A percentile compares a stretch with the other conserved stretches of the same genome.
Evolutionary conservation across 2,113 vertebrate genomes (phyloP).

Genomic region (Melanostigma gelatinosum): DNA sequence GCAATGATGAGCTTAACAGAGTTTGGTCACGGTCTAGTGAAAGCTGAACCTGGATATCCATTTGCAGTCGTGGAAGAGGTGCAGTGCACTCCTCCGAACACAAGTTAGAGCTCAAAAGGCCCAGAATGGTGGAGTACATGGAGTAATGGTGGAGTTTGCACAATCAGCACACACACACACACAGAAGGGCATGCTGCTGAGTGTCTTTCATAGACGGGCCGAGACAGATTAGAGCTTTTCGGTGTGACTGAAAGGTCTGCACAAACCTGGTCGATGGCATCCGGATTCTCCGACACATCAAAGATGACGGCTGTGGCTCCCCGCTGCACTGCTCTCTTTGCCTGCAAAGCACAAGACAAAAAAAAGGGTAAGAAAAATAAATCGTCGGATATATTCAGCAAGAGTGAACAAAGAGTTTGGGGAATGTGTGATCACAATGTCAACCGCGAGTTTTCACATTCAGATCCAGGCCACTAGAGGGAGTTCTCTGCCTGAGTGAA

Average conservation of each 20-base stretch:
- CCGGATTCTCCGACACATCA: conserved; percentile 98
- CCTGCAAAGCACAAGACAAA: conserved; percentile 81
- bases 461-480: conserved; percentile 73
- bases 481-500: conserved; percentile 52
- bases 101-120: conserved; percentile 46
- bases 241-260: conserved; percentile 27
- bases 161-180: conserved; percentile 4
- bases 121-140: conserved; percentile 50
- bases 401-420: not conserved
- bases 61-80: conserved; percentile 51
- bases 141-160: too few relatives aligned
- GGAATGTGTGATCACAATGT: not conserved
- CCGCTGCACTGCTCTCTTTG: conserved; percentile 95
- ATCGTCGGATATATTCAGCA: conserved; percentile 3
- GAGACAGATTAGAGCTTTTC: conserved; percentile 10
- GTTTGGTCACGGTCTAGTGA: conserved; percentile 72
- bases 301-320: conserved; percentile 99
- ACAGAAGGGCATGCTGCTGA: conserved; percentile 25
- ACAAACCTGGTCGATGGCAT: conserved; percentile 96
- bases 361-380: not conserved
- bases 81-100: conserved; percentile 25
- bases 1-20: conserved; percentile 74
- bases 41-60: conserved; percentile 66
- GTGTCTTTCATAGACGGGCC: conserved; percentile 5
- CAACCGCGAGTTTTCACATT: not conserved